A percentile compares a stretch with the other conserved stretches of the same genome.
phyloP scores from a whole-genome alignment of 1,140 invertebrate genomes.

The Pantala flavescens region DNA sequence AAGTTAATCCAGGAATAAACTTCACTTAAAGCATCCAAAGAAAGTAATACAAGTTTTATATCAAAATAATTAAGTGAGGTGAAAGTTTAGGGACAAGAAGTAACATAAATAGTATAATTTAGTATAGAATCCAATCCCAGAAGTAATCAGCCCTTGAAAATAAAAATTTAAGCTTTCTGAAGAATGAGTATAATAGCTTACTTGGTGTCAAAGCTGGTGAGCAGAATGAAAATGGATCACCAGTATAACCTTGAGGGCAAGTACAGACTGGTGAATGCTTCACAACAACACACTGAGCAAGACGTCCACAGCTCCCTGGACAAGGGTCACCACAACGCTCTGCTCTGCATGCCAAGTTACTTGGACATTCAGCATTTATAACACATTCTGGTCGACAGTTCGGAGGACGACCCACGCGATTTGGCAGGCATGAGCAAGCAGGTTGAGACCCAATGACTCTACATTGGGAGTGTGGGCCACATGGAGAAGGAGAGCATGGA shows the following conservation, averaged over 20 bases:
- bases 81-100: too few species aligned
- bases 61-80: too few species aligned
- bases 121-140: too few species aligned
- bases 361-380: constrained; percentile 30
- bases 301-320: constrained; percentile 24
- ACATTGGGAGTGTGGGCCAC: constrained; percentile 30
- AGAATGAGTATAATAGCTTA: constrained; percentile 16
- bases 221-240: constrained; percentile 32
- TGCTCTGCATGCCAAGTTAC: constrained; percentile 30
- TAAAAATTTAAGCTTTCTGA: constrained; percentile 13
- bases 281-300: constrained; percentile 26
- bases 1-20: too few species aligned
- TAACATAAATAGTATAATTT: too few species aligned
- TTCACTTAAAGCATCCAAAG: too few species aligned
- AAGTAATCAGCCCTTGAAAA: too few species aligned
- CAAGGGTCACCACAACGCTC: constrained; percentile 32
- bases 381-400: constrained; percentile 25
- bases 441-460: constrained; percentile 26
- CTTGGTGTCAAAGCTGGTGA: constrained; percentile 24
- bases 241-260: constrained; percentile 32
- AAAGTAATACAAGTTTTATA: too few species aligned
- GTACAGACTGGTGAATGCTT: constrained; percentile 32
- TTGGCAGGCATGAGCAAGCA: constrained; percentile 32
- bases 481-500: constrained; percentile 30
- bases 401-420: constrained; percentile 30